These are phyloP conservation scores for Synergus itoensis DNA, from an alignment of 2,888 invertebrate genomes.

Conservation along the genomic window DNA sequence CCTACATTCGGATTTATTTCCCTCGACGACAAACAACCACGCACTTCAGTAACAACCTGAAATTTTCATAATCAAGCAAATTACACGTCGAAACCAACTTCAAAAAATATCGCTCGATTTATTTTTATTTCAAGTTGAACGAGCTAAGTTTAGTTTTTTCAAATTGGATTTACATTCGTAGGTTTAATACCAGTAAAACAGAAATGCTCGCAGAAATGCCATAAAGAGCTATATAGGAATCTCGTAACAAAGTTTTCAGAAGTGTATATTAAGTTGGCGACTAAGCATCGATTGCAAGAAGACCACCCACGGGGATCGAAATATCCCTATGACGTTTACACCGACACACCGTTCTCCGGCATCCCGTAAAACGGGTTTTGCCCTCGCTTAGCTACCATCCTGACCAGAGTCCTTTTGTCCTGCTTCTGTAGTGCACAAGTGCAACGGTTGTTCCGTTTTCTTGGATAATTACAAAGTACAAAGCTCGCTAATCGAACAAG, in stretches of 20 bases:
- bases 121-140: no score
- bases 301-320: slow-evolving; percentile 55
- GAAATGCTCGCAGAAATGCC: no score
- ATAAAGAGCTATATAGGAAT: not conserved
- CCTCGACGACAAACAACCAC: no score
- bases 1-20: not conserved
- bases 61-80: no score
- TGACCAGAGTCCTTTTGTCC: slow-evolving; percentile 27
- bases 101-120: no score
- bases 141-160: no score
- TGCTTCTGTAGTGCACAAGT: slow-evolving; percentile 35
- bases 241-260: not conserved
- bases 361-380: slow-evolving; percentile 53
- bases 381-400: slow-evolving; percentile 18
- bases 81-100: no score
- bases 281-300: slow-evolving; percentile 43
- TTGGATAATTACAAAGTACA: slow-evolving; percentile 54
- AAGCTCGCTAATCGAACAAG: slow-evolving; percentile 53
- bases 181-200: no score
- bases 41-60: no score
- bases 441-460: slow-evolving; percentile 51
- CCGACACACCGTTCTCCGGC: slow-evolving; percentile 54
- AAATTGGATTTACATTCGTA: not conserved
- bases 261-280: not conserved
- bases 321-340: slow-evolving; percentile 56